Percentiles rank a stretch among this genome's conserved stretches.
phyloP scores from a whole-genome alignment of 1,140 invertebrate species.

The Carcinoscorpius rotundicauda region DNA sequence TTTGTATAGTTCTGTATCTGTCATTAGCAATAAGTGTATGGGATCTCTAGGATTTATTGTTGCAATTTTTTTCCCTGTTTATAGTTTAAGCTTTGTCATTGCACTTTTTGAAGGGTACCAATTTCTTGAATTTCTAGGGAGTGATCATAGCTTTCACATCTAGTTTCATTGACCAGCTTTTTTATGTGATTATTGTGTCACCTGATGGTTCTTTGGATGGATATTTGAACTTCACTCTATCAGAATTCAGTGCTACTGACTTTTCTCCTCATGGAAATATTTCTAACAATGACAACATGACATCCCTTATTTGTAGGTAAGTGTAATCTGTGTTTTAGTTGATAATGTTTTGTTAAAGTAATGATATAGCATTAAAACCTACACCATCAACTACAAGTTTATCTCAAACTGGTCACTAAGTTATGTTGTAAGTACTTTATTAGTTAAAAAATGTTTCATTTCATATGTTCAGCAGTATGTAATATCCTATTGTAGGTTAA shows the following conservation, averaged over 20 bases:
- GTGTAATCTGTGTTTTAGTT: too few species aligned
- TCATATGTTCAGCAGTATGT: too few species aligned
- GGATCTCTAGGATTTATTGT: constrained; percentile 5
- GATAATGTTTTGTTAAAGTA: too few species aligned
- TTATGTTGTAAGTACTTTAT: too few species aligned
- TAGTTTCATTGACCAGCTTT: constrained; percentile 84
- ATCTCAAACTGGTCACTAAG: too few species aligned
- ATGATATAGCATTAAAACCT: too few species aligned
- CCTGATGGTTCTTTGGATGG: constrained; percentile 49
- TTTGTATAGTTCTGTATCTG: neutral
- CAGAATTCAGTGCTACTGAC: constrained; percentile 62
- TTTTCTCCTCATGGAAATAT: constrained; percentile 33
- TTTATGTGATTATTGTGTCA: constrained; percentile 54
- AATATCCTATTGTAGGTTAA: too few species aligned
- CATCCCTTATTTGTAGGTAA: too few species aligned
- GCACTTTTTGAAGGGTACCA: constrained; percentile 17
- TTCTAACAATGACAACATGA: too few species aligned
- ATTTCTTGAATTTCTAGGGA: constrained; percentile 48
- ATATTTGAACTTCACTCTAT: constrained; percentile 71
- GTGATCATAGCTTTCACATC: constrained; percentile 99
- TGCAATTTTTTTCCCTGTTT: constrained; percentile 13
- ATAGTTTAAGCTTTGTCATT: constrained; percentile 24
- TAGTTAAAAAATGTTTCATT: too few species aligned
- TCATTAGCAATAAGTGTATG: too few species aligned
- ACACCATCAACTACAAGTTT: too few species aligned